Evolutionary conservation across 2,888 invertebrate species (phyloP).

Genomic region (Argynnis bischoffii): DNA sequence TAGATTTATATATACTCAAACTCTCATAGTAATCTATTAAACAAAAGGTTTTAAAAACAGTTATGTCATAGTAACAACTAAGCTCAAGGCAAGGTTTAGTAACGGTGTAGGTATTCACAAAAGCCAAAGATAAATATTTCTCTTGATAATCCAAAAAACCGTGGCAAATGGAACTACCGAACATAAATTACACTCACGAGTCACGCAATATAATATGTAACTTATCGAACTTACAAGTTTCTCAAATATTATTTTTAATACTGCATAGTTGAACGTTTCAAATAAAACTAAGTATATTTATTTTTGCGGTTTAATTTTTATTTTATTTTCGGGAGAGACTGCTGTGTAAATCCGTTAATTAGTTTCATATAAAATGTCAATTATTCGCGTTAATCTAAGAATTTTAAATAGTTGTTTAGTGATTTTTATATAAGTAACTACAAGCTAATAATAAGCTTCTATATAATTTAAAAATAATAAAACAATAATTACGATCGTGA

Average conservation of each 20-base stretch:
- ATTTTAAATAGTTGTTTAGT: too few relatives aligned
- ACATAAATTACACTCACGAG: constrained; percentile 27
- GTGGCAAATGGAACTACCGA: constrained; percentile 47
- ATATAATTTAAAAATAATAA: neutral
- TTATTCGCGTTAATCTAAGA: too few relatives aligned
- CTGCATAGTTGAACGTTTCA: neutral
- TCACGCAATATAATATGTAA: constrained; percentile 18
- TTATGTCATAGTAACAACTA: constrained; percentile 41
- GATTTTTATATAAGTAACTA: too few relatives aligned
- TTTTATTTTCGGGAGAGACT: too few relatives aligned
- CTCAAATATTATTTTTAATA: neutral
- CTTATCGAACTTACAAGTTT: constrained; percentile 40
- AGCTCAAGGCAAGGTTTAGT: constrained; percentile 52
- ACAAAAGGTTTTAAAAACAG: constrained; percentile 10
- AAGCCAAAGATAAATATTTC: constrained; percentile 64
- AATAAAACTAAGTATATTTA: too few relatives aligned
- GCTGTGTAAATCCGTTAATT: too few relatives aligned
- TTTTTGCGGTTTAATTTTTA: too few relatives aligned
- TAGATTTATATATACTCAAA: too few relatives aligned
- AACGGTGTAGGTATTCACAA: constrained; percentile 53
- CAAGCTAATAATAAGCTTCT: too few relatives aligned
- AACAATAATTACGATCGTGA: neutral
- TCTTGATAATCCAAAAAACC: constrained; percentile 55
- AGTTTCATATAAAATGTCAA: too few relatives aligned
- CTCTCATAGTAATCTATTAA: neutral